phyloP scores from a whole-genome alignment of 2,113 vertebrate species.

The Hiodon alosoides region DNA sequence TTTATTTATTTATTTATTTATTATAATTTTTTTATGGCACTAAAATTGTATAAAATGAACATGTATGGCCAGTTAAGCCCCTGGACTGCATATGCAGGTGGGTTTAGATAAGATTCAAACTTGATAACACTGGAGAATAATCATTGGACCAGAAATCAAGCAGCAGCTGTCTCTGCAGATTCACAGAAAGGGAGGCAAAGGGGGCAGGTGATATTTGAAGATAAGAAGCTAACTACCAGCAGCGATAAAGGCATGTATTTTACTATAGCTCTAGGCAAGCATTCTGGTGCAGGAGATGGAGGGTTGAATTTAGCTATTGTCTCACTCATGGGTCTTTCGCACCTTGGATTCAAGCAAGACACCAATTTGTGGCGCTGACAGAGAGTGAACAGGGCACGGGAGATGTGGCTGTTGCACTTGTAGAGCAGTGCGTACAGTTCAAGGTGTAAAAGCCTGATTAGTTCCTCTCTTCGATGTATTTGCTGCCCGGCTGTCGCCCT shows the following conservation, averaged over 20 bases:
- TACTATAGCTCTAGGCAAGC: constrained; percentile 25
- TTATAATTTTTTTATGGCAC: too few species aligned
- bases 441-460: constrained; percentile 67
- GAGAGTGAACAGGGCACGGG: constrained; percentile 30
- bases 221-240: not conserved
- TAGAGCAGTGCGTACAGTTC: constrained; percentile 42
- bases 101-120: too few species aligned
- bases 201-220: not conserved
- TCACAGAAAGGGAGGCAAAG: not conserved
- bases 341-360: constrained; percentile 62
- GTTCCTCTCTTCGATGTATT: constrained; percentile 46
- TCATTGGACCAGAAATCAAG: too few species aligned
- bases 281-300: constrained; percentile 50
- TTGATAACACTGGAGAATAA: too few species aligned
- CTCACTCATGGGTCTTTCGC: constrained; percentile 64
- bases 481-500: constrained; percentile 47
- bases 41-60: too few species aligned
- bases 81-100: too few species aligned
- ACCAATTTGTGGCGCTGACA: constrained; percentile 62
- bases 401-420: constrained; percentile 37
- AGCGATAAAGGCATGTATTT: constrained; percentile 50
- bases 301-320: constrained; percentile 54
- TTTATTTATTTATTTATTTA: too few species aligned
- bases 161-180: not conserved
- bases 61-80: too few species aligned